Evolutionary conservation across 2,113 vertebrate species (phyloP).

Genomic region (Hiodon tergisus): DNA sequence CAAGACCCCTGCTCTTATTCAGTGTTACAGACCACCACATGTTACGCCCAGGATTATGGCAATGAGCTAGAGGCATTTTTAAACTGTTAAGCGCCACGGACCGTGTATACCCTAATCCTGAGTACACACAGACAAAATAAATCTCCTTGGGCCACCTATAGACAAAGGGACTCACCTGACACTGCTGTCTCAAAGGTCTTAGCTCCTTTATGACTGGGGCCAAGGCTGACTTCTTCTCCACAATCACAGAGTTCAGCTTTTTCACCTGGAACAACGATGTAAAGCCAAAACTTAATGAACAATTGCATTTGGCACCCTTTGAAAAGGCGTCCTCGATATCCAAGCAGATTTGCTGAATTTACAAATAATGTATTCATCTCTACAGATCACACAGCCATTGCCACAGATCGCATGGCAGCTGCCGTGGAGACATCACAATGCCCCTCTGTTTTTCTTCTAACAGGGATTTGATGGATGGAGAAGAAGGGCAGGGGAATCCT

Average conservation of each 20-base stretch:
- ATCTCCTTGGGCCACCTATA: neutral
- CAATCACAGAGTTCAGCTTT: slow-evolving; percentile 79
- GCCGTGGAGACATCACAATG: neutral
- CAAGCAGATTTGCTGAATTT: neutral
- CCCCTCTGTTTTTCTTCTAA: neutral
- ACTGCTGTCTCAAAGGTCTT: slow-evolving; percentile 78
- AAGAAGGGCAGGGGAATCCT: slow-evolving; percentile 5
- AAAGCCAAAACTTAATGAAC: neutral
- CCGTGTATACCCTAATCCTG: too few relatives aligned
- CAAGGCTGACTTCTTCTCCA: slow-evolving; percentile 84
- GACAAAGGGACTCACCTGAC: slow-evolving; percentile 65
- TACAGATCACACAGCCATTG: neutral
- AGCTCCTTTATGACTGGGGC: slow-evolving; percentile 92
- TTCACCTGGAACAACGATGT: slow-evolving; percentile 70
- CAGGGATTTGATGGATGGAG: slow-evolving; percentile 10
- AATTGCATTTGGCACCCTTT: neutral
- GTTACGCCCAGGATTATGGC: too few relatives aligned
- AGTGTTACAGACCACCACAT: too few relatives aligned
- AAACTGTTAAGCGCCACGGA: too few relatives aligned
- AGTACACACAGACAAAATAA: too few relatives aligned
- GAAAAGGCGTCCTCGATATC: neutral
- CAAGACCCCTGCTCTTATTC: too few relatives aligned
- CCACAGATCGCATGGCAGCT: neutral
- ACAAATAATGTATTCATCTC: neutral
- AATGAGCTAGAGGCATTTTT: too few relatives aligned